Evolutionary conservation across 2,888 invertebrate species (phyloP).

Genomic region (Cybosia mesomella): DNA sequence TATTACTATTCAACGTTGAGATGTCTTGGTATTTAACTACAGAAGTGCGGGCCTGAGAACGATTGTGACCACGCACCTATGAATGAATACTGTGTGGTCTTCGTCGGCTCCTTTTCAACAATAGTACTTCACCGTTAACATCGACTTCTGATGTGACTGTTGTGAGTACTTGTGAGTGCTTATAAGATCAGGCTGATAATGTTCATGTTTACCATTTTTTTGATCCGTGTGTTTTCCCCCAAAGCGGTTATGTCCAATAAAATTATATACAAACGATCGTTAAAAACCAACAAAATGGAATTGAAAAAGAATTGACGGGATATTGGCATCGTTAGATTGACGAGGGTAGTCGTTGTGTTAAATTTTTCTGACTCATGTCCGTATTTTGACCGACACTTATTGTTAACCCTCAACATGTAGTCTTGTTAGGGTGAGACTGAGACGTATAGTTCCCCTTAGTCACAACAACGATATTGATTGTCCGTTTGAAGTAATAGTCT

Average conservation of each 20-base stretch:
- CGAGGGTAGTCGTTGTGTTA: slow-evolving; percentile 65
- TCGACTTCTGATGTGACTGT: not conserved
- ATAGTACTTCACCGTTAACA: not conserved
- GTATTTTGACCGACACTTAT: slow-evolving; percentile 66
- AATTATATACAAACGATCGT: not conserved
- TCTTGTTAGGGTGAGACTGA: slow-evolving; percentile 67
- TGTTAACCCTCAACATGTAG: slow-evolving; percentile 64
- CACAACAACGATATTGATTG: slow-evolving; percentile 61
- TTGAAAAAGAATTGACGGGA: slow-evolving; percentile 38
- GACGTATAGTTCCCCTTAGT: slow-evolving; percentile 71
- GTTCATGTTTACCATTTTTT: not conserved
- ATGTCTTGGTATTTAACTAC: not conserved
- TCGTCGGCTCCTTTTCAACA: not conserved
- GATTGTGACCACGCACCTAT: no score
- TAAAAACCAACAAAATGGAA: slow-evolving; percentile 1
- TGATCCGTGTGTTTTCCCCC: not conserved
- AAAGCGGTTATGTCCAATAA: not conserved
- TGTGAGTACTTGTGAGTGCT: no score
- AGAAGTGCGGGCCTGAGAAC: no score
- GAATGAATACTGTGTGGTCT: no score
- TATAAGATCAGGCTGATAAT: not conserved
- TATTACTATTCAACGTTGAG: not conserved
- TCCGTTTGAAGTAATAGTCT: slow-evolving; percentile 67
- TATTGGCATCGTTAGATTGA: slow-evolving; percentile 71
- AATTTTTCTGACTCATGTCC: slow-evolving; percentile 71